A percentile compares a stretch with the other conserved stretches of the same genome.
Evolutionary conservation across 2,888 invertebrate species (phyloP).

Genomic region (Petrophora chlorosata): DNA sequence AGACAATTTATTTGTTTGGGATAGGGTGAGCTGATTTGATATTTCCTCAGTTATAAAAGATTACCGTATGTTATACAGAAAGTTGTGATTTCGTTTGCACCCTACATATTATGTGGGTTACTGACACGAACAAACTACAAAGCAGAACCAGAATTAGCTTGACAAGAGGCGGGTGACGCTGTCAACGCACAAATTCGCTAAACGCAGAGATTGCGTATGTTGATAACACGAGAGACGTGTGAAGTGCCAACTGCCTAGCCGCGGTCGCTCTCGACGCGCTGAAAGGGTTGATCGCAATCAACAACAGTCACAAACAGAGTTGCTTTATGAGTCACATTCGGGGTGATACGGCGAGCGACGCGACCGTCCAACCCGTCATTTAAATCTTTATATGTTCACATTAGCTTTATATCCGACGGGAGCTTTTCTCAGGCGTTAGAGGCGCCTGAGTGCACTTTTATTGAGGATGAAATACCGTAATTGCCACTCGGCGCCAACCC

Average conservation of each 20-base stretch:
- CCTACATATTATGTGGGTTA: neutral
- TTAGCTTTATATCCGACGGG: constrained; percentile 76
- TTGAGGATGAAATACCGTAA: constrained; percentile 79
- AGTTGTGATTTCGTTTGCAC: neutral
- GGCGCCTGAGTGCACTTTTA: constrained; percentile 79
- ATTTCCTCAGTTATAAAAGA: neutral
- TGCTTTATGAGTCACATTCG: constrained; percentile 36
- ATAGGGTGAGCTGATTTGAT: neutral
- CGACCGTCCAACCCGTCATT: constrained; percentile 58
- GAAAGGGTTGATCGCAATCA: constrained; percentile 39
- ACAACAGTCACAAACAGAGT: constrained; percentile 34
- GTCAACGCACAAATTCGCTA: constrained; percentile 35
- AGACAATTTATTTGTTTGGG: constrained; percentile 3
- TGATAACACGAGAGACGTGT: constrained; percentile 37
- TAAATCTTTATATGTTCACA: constrained; percentile 78
- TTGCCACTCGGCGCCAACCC: constrained; percentile 74
- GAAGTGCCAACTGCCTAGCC: constrained; percentile 30
- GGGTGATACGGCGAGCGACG: constrained; percentile 26
- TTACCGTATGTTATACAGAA: neutral
- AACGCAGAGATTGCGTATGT: constrained; percentile 24
- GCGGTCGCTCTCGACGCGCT: constrained; percentile 33
- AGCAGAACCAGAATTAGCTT: constrained; percentile 4
- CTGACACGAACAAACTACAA: neutral
- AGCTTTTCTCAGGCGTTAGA: constrained; percentile 66
- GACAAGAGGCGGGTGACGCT: constrained; percentile 14